These are phyloP conservation scores for Trichomycterus rosablanca DNA, from an alignment of 2,113 vertebrate genomes.

Conservation along the genomic window DNA sequence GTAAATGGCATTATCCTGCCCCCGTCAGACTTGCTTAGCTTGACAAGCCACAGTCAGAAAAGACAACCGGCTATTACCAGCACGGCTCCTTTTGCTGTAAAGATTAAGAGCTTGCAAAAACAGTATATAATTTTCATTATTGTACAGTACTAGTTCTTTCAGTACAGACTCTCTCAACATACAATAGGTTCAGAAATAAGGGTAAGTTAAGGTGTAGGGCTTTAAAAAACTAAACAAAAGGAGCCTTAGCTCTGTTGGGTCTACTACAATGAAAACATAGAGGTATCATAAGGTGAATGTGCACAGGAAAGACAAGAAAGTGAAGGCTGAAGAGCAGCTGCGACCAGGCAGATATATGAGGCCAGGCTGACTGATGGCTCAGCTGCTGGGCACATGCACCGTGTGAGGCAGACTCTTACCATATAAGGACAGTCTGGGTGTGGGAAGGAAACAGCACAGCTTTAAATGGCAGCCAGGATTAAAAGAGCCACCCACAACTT, in stretches of 20 bases:
- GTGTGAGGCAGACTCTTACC: conserved; percentile 35
- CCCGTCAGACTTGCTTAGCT: conserved; percentile 35
- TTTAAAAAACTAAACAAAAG: too few species aligned
- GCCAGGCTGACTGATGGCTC: conserved; percentile 50
- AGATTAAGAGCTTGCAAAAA: neutral
- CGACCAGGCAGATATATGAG: conserved; percentile 48
- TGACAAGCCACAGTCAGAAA: conserved; percentile 6
- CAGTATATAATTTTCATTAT: too few species aligned
- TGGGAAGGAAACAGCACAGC: conserved; percentile 16
- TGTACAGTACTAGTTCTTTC: too few species aligned
- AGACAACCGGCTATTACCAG: conserved; percentile 5
- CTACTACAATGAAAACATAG: neutral
- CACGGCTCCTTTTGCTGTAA: neutral
- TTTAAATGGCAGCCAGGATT: conserved; percentile 1
- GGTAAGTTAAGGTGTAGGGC: too few species aligned
- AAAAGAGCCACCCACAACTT: conserved; percentile 4
- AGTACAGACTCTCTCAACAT: too few species aligned
- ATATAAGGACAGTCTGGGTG: conserved; percentile 46
- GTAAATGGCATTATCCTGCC: conserved; percentile 29
- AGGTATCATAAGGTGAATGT: neutral
- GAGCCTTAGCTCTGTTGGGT: neutral
- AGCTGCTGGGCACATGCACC: conserved; percentile 50
- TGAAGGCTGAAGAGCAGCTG: conserved; percentile 30
- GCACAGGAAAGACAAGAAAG: neutral
- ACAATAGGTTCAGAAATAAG: too few species aligned